Base-by-base conservation (phyloP, 1,140 invertebrate genomes). In the Bombus superbus region DNA sequence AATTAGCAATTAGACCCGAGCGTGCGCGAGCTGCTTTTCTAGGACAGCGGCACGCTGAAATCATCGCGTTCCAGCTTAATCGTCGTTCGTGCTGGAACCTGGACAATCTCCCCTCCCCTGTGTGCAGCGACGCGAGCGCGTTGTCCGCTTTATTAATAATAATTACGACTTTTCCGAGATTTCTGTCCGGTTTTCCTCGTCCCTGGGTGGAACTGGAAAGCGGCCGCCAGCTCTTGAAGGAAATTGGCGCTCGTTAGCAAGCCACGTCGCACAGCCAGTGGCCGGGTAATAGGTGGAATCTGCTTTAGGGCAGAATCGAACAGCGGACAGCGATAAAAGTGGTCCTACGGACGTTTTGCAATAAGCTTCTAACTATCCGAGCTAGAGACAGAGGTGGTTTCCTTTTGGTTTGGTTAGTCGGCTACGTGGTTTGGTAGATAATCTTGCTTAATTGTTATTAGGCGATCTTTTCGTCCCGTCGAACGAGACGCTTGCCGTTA, bases 11-110 rank as follows among this genome's bases (percentile, higher is more conserved):
- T 86, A 84, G 81, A 66, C 69, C 22, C 28, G 32, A 38, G 35
- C 82, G 59, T 47, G 44, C 35, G 35, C 32, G 38, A 35, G 42
- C 38, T 79, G 42, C 40, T 72, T 82, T 86, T 86, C 76, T 79
- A 87, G 81, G 86, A 38, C 68, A 78, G 71, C n/a, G 22, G 28
- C 6, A 35, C 25, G 28, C 59, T 78, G 81, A 86, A 66, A 86
- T 78, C 79, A 59, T 73, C 73, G 85, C 74, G 80, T 86, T 86
- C 80, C 85, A 76, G 25, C 85, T 74, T 86, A 83, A 86, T 86
- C 81, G 73, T 72, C 22, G 83, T 85, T 79, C 83, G 83, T 73
- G 76, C 35, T 74, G 80, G 80, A 80, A 57, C 59, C 59, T 81
- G 57, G 74, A 73, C 68, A 35, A 28, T 8, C 10, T 13, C 25